A percentile compares a stretch with the other conserved stretches of the same genome.
Conservation (phyloP, 1,140 invertebrate genomes). For the Zaprionus vittiger region DNA sequence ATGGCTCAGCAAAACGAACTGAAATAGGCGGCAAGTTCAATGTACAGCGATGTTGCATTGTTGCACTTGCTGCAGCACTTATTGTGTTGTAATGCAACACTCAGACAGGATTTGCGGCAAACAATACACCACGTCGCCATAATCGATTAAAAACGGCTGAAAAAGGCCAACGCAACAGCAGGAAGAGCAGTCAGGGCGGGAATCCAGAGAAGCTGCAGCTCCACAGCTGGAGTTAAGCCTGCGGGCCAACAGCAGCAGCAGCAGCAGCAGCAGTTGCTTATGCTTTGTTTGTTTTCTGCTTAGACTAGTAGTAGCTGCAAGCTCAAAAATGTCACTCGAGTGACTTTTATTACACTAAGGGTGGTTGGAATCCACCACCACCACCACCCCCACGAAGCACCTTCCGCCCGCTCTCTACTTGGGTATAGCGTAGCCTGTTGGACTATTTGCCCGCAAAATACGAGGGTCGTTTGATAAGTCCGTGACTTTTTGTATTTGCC, state of each 20-base stretch:
- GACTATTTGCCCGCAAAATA: slow-evolving; percentile 81
- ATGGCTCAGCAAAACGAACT: slow-evolving; percentile 48
- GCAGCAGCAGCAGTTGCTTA: slow-evolving; percentile 40
- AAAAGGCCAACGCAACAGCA: slow-evolving; percentile 42
- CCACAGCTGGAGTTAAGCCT: not conserved
- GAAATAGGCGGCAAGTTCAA: slow-evolving; percentile 67
- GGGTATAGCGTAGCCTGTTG: not conserved
- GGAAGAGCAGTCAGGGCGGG: not conserved
- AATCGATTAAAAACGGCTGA: slow-evolving; percentile 78
- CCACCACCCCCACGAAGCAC: not conserved
- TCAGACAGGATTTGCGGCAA: slow-evolving; percentile 74
- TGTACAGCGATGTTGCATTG: slow-evolving; percentile 59
- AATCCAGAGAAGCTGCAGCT: not conserved
- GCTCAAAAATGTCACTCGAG: slow-evolving; percentile 80
- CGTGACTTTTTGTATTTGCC: too few relatives aligned
- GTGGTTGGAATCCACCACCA: not conserved
- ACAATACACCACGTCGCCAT: slow-evolving; percentile 49
- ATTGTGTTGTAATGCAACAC: slow-evolving; percentile 65
- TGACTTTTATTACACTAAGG: slow-evolving; percentile 71
- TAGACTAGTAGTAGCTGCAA: slow-evolving; percentile 57
- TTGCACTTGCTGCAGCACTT: slow-evolving; percentile 31
- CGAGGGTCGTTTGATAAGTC: too few relatives aligned
- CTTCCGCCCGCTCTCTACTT: not conserved
- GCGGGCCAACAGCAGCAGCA: slow-evolving; percentile 17
- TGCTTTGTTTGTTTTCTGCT: slow-evolving; percentile 75